phyloP scores from a whole-genome alignment of 1,140 invertebrate species.

The Heliconius himera region DNA sequence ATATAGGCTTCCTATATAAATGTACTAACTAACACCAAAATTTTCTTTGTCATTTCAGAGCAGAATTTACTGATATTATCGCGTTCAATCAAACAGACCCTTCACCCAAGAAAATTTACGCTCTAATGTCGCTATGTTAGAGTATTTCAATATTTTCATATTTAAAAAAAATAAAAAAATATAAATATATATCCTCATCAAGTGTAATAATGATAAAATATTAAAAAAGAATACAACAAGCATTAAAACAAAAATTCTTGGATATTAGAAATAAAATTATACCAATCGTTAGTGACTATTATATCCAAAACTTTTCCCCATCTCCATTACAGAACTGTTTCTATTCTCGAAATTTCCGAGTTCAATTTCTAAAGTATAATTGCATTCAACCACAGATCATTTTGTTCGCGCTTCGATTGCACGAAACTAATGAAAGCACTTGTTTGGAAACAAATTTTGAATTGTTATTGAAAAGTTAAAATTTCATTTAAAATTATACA shows the following conservation, averaged over 20 bases:
- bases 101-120: too few relatives aligned
- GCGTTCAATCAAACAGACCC: too few relatives aligned
- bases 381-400: slow-evolving; percentile 12
- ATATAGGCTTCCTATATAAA: too few relatives aligned
- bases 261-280: background rate
- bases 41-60: too few relatives aligned
- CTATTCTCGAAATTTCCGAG: background rate
- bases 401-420: background rate
- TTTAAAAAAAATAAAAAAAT: too few relatives aligned
- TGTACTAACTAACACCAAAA: too few relatives aligned
- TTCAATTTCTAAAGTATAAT: slow-evolving; percentile 6
- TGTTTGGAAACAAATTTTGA: background rate
- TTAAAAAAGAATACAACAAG: too few relatives aligned
- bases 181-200: too few relatives aligned
- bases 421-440: background rate
- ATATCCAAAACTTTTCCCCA: background rate
- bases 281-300: background rate
- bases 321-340: slow-evolving; percentile 6
- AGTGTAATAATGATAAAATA: too few relatives aligned
- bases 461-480: background rate
- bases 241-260: background rate
- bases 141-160: too few relatives aligned
- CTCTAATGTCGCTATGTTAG: too few relatives aligned
- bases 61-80: too few relatives aligned
- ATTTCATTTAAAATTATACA: background rate